Conservation (phyloP, 2,113 vertebrate species). For the Leiothrix lutea region DNA sequence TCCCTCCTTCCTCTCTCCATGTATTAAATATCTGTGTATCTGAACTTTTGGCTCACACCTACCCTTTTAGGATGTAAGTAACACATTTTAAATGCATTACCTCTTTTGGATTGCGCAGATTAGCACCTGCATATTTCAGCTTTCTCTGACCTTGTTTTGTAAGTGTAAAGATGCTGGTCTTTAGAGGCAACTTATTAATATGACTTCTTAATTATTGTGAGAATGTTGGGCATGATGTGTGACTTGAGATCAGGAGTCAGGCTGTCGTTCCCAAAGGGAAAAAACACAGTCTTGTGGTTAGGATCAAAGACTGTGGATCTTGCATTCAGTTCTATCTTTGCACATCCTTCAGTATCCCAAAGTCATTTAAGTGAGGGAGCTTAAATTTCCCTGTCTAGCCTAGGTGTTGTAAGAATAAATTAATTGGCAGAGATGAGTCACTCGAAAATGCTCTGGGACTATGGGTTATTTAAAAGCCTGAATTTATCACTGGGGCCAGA, state of each 20-base stretch:
- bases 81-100: background rate
- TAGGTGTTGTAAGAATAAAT: constrained; percentile 47
- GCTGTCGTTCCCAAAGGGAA: background rate
- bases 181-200: background rate
- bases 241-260: background rate
- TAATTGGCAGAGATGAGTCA: constrained; percentile 13
- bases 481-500: constrained; percentile 24
- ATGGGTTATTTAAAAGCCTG: constrained; percentile 16
- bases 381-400: constrained; percentile 12
- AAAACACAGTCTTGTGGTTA: background rate
- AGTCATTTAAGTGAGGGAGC: background rate
- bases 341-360: background rate
- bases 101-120: background rate
- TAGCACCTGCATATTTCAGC: background rate
- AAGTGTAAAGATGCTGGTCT: background rate
- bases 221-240: background rate
- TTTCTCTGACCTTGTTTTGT: background rate
- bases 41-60: background rate
- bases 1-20: background rate
- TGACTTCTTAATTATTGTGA: background rate
- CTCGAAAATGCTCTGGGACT: background rate
- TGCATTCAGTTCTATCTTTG: background rate
- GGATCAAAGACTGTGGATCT: background rate
- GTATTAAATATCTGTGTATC: background rate
- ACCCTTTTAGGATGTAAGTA: background rate